Evolutionary conservation across 2,888 invertebrate species (phyloP), one percentile per base, ranked within the genome.

Genomic region (Maniola hyperantus): DNA sequence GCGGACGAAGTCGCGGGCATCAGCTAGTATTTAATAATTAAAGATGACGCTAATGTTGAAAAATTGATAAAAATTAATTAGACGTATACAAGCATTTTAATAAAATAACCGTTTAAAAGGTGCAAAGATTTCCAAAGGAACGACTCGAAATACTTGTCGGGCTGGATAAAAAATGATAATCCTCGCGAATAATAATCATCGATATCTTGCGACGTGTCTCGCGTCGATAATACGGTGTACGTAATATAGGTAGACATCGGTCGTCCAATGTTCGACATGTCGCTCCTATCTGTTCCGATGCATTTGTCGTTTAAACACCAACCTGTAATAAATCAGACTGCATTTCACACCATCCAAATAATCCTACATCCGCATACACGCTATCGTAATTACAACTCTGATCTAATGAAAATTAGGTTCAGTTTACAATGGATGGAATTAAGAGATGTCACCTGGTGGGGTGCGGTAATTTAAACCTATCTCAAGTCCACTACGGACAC

Each of bases 221-320:
- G 67, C 67, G 74, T 71, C 70, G 67, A 73, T 75, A 79, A 82
- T 76, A 74, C 81, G 69, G 74, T 86, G 85, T 88, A 79, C 78
- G 74, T 78, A 72, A 80, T 82, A 82, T 85, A 87, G 87, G 86
- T 83, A 88, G 87, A 90, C 89, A 91, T 88, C 84, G 89, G 88
- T 90, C 89, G 89, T 88, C 89, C 87, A 84, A 89, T 91, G 91
- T 91, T 87, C 83, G 84, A 91, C 91, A 91, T 91, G 91, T 92
- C 89, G 89, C 89, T 90, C 88, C 90, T 91, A 92, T 92, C 91
- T 89, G 90, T 91, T 91, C 86, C 91, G 89, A 91, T 92, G 91
- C 91, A 92, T 92, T 92, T 91, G 91, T 92, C 91, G 91, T 91
- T 91, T 92, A 91, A 89, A 91, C 91, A 91, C 90, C 91, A 90